A percentile compares a stretch with the other conserved stretches of the same genome.
Conservation (phyloP, 2,113 vertebrate species). For the Lasiurus borealis region DNA sequence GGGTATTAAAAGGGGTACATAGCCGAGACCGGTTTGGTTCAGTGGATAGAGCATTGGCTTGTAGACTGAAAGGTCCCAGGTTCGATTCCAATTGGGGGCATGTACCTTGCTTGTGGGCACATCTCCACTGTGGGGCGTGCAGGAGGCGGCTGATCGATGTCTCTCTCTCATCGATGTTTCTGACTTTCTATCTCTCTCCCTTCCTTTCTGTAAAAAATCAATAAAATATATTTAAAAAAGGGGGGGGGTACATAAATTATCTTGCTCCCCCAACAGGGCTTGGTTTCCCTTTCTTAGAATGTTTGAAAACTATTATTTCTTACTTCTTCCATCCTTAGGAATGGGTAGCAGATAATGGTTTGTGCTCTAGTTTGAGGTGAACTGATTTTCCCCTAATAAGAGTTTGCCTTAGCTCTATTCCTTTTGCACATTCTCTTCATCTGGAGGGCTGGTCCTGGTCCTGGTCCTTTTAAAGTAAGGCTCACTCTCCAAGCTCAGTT, state of each 20-base stretch:
- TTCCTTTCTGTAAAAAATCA: too few relatives aligned
- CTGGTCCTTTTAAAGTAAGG: slow-evolving; percentile 35
- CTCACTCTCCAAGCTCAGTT: not conserved
- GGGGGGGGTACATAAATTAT: not conserved
- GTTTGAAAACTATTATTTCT: slow-evolving; percentile 17
- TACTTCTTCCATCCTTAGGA: slow-evolving; percentile 32
- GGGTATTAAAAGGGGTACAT: not conserved
- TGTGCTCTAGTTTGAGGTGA: not conserved
- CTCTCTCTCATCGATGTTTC: too few relatives aligned
- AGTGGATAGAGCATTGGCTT: too few relatives aligned
- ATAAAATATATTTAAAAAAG: too few relatives aligned
- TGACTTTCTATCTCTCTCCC: too few relatives aligned
- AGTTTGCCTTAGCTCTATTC: not conserved
- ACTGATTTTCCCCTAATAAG: not conserved
- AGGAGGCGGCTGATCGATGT: too few relatives aligned
- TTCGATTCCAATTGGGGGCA: too few relatives aligned
- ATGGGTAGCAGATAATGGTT: not conserved
- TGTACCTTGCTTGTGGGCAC: too few relatives aligned
- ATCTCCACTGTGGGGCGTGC: too few relatives aligned
- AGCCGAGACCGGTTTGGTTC: too few relatives aligned
- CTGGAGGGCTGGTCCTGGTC: not conserved
- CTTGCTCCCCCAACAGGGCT: not conserved
- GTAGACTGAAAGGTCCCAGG: too few relatives aligned
- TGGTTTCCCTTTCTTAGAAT: slow-evolving; percentile 40
- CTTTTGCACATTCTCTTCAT: not conserved